Percentiles rank a stretch among this genome's conserved stretches.
phyloP scores from a whole-genome alignment of 1,140 invertebrate species.

The Antheraea pernyi region DNA sequence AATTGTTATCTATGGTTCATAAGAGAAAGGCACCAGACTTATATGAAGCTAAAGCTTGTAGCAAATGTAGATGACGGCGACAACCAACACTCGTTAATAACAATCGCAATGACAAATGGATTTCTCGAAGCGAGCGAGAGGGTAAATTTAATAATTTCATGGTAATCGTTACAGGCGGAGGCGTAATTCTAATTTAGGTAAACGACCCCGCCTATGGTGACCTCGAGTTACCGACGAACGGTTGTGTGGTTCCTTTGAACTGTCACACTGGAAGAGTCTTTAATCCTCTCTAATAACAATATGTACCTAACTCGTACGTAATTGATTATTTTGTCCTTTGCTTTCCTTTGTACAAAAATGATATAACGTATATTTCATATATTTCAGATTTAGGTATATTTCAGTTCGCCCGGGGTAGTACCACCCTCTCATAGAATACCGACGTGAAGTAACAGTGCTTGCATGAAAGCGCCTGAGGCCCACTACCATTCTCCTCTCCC shows the following conservation, averaged over 20 bases:
- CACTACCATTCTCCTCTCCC: too few species aligned
- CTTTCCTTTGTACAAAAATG: neutral
- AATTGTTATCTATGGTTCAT: neutral
- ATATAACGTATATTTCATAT: neutral
- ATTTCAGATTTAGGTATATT: too few species aligned
- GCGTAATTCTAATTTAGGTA: neutral
- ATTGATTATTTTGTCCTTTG: neutral
- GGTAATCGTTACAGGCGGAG: slow-evolving; percentile 8
- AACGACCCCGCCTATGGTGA: neutral
- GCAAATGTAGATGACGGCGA: neutral
- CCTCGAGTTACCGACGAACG: neutral
- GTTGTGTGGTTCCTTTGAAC: neutral
- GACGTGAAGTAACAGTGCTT: neutral
- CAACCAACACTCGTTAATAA: neutral
- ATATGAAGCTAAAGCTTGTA: neutral
- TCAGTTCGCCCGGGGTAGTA: too few species aligned
- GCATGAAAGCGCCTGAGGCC: too few species aligned
- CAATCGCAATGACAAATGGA: neutral
- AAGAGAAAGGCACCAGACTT: neutral
- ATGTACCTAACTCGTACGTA: neutral
- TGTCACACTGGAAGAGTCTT: neutral
- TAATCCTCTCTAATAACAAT: neutral
- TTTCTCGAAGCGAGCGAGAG: slow-evolving; percentile 1
- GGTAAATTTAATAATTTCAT: slow-evolving; percentile 20
- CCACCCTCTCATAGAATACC: too few species aligned